Base-by-base conservation (phyloP, 2,113 vertebrate species). In the Hyla sarda region DNA sequence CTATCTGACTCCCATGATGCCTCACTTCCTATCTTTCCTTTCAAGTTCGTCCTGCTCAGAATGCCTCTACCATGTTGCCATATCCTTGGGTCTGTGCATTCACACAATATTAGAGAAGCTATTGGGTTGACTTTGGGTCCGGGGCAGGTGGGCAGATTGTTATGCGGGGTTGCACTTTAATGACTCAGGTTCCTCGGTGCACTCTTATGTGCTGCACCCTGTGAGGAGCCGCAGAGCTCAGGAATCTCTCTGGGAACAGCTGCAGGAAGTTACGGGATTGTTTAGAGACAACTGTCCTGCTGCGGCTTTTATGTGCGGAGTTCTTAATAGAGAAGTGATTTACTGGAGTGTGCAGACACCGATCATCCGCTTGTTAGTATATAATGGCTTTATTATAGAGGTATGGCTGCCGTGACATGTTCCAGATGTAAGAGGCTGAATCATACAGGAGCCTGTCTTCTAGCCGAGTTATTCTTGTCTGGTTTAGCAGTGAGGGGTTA, bases 251-350 rank as follows among this genome's bases (percentile, higher is more conserved):
- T 48, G 37, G 13, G 16, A 28, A 48, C 23, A 47, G 72, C 72
- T 74, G 72, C 25, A 37, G 34, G 34, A 47, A 45, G 21, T 7
- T 37, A 52, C 32, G 6, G 47, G 74, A 32, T 56, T 56, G 28
- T 56, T 56, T 56, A 21, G 9, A 37, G 76, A 32, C 76, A 78
- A 58, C 76, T 78, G 76, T 58, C 76, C 1, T 58, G 52, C 76
- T 6, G 76, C 50, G 3, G 28, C 76, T 58, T 56, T 78, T 21
- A 56, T 54, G 62, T 72, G 65, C 48, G 1, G 67, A 23, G 1
- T 48, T 41, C 65, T 71, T 82, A 54, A 69, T 71, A 50, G 62
- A 52, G 62, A 41, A 69, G 25, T 37, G 45, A 71, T 82, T 71
- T 71, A 82, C 65, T 71, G 65, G 12, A 54, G 45, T 54, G 65